A percentile compares a stretch with the other conserved stretches of the same genome.
Conservation (phyloP, 2,113 vertebrate genomes). For the Phaethornis superciliosus region DNA sequence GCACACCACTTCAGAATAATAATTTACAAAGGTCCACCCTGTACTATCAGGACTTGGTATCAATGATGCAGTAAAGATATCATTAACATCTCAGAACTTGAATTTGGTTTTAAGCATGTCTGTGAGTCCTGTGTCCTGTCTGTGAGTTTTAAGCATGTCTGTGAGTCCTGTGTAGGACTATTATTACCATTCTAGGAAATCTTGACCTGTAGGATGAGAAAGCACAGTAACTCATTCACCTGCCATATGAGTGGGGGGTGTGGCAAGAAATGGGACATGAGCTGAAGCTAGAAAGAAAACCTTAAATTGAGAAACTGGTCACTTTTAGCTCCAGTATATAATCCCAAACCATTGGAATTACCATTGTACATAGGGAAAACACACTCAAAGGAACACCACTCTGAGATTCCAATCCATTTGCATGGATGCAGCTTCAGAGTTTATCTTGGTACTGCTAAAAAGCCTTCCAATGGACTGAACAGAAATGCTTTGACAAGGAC, state of each 20-base stretch:
- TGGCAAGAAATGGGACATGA: not conserved
- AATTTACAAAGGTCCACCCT: not conserved
- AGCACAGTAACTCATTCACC: not conserved
- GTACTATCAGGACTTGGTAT: not conserved
- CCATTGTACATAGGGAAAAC: not conserved
- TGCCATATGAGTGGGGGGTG: not conserved
- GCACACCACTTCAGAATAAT: not conserved
- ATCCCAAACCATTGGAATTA: not conserved
- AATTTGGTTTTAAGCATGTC: not conserved
- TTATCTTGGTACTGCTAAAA: not conserved
- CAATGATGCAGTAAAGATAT: not conserved
- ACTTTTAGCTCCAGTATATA: not conserved
- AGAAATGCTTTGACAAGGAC: not conserved
- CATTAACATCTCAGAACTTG: not conserved
- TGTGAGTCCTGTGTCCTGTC: too few species aligned
- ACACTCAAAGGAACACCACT: not conserved
- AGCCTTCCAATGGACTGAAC: not conserved
- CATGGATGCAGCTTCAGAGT: not conserved
- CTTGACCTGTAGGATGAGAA: not conserved
- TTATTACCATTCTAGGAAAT: not conserved
- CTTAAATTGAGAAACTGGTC: not conserved
- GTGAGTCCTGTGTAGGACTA: not conserved
- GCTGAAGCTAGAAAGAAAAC: not conserved
- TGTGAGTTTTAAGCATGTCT: fast-evolving
- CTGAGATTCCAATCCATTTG: not conserved